A percentile compares a stretch with the other conserved stretches of the same genome.
These are phyloP conservation scores for Dolomedes plantarius DNA, from an alignment of 2,888 invertebrate genomes.

Conservation along the genomic window DNA sequence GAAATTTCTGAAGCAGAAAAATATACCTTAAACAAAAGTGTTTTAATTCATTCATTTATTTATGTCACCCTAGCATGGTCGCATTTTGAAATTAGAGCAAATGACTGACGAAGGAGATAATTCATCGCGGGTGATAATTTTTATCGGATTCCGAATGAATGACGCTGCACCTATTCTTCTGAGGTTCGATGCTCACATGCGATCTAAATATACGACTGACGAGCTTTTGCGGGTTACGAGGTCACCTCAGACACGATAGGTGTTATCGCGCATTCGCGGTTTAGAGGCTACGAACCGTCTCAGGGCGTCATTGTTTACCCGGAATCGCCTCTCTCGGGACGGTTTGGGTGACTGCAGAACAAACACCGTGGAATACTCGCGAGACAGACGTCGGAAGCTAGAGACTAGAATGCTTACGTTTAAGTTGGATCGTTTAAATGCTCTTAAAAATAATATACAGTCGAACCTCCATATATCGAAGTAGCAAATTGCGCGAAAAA, in stretches of 20 bases:
- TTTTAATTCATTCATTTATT: neutral
- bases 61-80: neutral
- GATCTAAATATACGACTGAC: constrained; percentile 2
- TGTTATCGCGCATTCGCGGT: neutral
- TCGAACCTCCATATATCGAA: too few species aligned
- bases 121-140: neutral
- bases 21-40: too few species aligned
- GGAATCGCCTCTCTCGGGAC: neutral
- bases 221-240: neutral
- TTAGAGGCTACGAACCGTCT: neutral
- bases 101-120: neutral
- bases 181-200: constrained; percentile 1
- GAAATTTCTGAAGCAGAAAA: too few species aligned
- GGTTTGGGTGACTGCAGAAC: too few species aligned
- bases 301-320: neutral
- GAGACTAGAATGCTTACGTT: too few species aligned
- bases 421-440: too few species aligned
- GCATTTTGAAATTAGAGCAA: neutral
- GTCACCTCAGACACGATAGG: neutral
- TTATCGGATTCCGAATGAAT: neutral
- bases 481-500: too few species aligned
- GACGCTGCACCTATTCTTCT: neutral
- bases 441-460: too few species aligned
- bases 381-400: too few species aligned
- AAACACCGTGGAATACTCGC: too few species aligned